Base-by-base conservation (phyloP, 2,888 invertebrate genomes). In the Plagodis pulveraria region DNA sequence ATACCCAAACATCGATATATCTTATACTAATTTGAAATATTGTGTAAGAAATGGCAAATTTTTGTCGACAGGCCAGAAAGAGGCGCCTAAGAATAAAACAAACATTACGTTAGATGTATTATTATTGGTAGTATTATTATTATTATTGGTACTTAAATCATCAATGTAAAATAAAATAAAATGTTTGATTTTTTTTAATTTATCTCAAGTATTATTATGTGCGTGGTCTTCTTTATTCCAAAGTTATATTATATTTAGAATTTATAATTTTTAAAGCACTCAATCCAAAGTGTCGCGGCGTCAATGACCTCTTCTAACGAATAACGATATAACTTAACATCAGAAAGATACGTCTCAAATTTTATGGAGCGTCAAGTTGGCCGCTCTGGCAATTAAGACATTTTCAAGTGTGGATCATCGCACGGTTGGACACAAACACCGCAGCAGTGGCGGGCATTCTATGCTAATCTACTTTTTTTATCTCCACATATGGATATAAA, bases 281-380 rank as follows among this genome's bases (percentile, higher is more conserved):
- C 51, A 53, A 45, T 56, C 34, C 22, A 53, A 61, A 59, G 45
- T 35, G 47, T 57, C 36, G 51, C 44, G 35, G 58, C 57, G 89
- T 86, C 89, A 80, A 72, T 66, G 87, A 89, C 83, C 89, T 74
- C 76, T 60, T 60, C 72, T 65, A 62, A 56, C 56, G 36, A 51
- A 52, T 60, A 71, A 67, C 75, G 74, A 75, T 81, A 83, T 82
- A 84, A 81, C 78, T 81, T 81, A 80, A 80, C 69, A 74, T 78
- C 76, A 75, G 81, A 64, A 77, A 79, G 78, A 76, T 81, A 81
- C 80, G 80, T 83, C 78, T 84, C 66, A 84, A 86, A 85, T 83
- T 90, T 91, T 90, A 91, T 90, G 87, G 86, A 87, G 81, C 91
- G 89, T 86, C 86, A 87, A 89, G 87, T 76, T 74, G 72, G 70